Percentiles rank a stretch among this genome's conserved stretches.
phyloP scores from a whole-genome alignment of 1,140 invertebrate genomes.

The Neoseiulus cucumeris region DNA sequence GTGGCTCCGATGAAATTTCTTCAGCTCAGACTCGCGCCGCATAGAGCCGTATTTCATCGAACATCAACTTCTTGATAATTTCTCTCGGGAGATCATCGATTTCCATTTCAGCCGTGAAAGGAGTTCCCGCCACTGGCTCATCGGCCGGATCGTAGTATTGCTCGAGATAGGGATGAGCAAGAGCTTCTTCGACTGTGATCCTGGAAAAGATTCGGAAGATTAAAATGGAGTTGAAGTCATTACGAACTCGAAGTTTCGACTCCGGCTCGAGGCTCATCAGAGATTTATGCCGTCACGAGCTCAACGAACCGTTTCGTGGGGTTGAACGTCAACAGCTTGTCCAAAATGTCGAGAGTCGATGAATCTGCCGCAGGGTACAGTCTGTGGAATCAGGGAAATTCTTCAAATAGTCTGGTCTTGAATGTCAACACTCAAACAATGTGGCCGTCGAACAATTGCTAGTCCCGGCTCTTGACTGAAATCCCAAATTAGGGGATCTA shows the following conservation, averaged over 20 bases:
- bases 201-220: constrained; percentile 44
- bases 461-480: too few relatives aligned
- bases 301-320: constrained; percentile 31
- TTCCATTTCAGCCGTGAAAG: constrained; percentile 95
- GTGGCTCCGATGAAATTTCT: neutral
- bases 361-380: constrained; percentile 82
- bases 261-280: too few relatives aligned
- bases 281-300: too few relatives aligned
- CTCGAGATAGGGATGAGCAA: constrained; percentile 96
- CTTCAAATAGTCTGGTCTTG: too few relatives aligned
- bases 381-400: constrained; percentile 27
- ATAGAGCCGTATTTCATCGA: constrained; percentile 69
- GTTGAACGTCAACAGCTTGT: constrained; percentile 98
- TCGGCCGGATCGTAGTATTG: constrained; percentile 99
- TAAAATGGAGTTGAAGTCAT: neutral
- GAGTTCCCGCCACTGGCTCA: constrained; percentile 95
- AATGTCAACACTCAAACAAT: neutral
- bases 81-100: constrained; percentile 96
- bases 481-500: too few relatives aligned
- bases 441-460: too few relatives aligned
- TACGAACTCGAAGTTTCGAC: too few relatives aligned
- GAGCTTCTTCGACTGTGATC: constrained; percentile 85
- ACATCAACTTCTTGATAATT: constrained; percentile 83
- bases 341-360: constrained; percentile 81
- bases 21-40: constrained; percentile 27